A percentile compares a stretch with the other conserved stretches of the same genome.
Conservation (phyloP, 2,888 invertebrate species). For the Cephus sareptanus region DNA sequence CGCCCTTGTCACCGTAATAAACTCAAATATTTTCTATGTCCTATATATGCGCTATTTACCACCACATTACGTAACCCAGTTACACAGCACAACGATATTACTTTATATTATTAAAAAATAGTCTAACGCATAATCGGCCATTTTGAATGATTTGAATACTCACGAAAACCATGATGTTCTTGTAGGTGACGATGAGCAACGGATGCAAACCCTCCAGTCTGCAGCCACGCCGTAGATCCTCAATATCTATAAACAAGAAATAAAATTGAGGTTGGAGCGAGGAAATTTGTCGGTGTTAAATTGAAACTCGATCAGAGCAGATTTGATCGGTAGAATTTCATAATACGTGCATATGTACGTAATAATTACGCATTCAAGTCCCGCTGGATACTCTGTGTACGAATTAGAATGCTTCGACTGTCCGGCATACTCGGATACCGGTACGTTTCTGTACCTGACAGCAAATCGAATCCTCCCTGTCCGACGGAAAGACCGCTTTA, state of each 20-base stretch:
- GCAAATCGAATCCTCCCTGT: neutral
- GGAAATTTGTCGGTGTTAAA: neutral
- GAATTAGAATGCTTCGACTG: neutral
- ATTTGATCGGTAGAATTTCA: constrained; percentile 20
- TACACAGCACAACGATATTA: neutral
- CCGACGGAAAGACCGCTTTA: constrained; percentile 14
- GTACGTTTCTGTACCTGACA: constrained; percentile 9
- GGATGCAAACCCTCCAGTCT: constrained; percentile 64
- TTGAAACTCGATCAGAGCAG: constrained; percentile 22
- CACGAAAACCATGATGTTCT: constrained; percentile 64
- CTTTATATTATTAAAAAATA: neutral
- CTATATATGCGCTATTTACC: neutral
- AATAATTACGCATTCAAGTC: neutral
- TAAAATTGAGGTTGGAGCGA: constrained; percentile 14
- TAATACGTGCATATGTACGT: neutral
- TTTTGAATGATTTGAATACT: constrained; percentile 28
- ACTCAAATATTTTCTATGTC: neutral
- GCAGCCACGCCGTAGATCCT: constrained; percentile 59
- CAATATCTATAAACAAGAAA: constrained; percentile 48
- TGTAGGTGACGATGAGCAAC: constrained; percentile 65
- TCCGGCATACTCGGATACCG: neutral
- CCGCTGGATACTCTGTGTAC: neutral
- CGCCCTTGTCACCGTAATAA: neutral
- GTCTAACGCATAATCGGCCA: neutral
- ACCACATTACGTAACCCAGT: too few species aligned